Evolutionary conservation across 2,888 invertebrate species (phyloP).

Genomic region (Phortica magna): DNA sequence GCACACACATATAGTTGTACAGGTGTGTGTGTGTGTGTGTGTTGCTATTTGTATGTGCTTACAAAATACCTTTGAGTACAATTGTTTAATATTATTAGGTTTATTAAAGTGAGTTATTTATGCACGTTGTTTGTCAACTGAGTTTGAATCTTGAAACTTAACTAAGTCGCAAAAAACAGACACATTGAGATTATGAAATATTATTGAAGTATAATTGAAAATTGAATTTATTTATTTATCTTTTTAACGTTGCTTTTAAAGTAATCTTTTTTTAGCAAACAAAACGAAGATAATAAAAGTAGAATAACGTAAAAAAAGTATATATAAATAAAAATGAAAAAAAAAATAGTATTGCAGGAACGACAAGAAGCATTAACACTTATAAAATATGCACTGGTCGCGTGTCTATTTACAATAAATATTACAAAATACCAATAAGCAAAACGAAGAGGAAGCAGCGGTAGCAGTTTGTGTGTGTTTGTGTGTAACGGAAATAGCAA

Average conservation of each 20-base stretch:
- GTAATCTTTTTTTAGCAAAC: too few species aligned
- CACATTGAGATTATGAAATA: too few species aligned
- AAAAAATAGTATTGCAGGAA: background rate
- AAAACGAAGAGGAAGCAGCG: background rate
- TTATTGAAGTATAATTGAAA: too few species aligned
- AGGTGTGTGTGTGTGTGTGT: background rate
- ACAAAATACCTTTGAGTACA: too few species aligned
- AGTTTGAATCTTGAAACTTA: too few species aligned
- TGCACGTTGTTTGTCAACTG: too few species aligned
- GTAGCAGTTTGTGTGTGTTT: background rate
- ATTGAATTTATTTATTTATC: slow-evolving; percentile 12
- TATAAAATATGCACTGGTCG: slow-evolving; percentile 70
- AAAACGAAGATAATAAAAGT: too few species aligned
- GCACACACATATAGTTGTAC: background rate
- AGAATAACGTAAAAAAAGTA: background rate
- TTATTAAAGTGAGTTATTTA: too few species aligned
- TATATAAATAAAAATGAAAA: background rate
- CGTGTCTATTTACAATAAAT: slow-evolving; percentile 71
- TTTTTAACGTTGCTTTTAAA: background rate
- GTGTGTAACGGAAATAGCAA: background rate
- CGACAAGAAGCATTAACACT: slow-evolving; percentile 45
- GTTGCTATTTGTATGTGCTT: background rate
- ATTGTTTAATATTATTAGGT: too few species aligned
- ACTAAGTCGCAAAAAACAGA: too few species aligned
- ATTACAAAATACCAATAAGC: slow-evolving; percentile 50